A percentile compares a stretch with the other conserved stretches of the same genome.
phyloP scores from a whole-genome alignment of 2,113 vertebrate species.

The Gallinago jamesoni region DNA sequence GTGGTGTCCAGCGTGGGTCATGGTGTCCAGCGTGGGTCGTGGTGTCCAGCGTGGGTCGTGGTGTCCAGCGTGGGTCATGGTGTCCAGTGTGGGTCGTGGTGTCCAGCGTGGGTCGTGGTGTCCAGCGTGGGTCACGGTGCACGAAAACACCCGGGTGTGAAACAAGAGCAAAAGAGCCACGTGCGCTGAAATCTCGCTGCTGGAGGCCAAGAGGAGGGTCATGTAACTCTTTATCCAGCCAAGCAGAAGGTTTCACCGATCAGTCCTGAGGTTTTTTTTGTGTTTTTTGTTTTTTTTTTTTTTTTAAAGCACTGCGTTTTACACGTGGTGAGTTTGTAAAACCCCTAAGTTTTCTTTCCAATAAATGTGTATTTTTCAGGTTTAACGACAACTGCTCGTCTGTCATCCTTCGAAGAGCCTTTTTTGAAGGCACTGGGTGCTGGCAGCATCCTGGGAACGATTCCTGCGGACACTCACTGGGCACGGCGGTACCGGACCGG shows the following conservation, averaged over 20 bases:
- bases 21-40: no score
- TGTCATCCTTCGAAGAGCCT: constrained; percentile 12
- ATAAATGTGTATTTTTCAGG: neutral
- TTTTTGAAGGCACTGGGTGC: neutral
- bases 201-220: neutral
- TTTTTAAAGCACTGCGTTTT: neutral
- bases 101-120: no score
- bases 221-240: neutral
- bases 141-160: neutral
- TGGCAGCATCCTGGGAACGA: neutral
- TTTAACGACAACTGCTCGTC: neutral
- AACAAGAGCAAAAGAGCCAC: neutral
- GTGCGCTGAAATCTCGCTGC: neutral
- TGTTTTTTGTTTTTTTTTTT: neutral
- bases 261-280: neutral
- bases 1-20: neutral
- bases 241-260: neutral
- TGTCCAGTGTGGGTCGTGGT: no score
- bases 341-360: neutral
- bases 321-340: neutral
- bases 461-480: accelerated
- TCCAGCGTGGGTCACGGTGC: neutral
- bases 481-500: neutral
- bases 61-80: no score
- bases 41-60: no score